These are phyloP conservation scores for Paracanthobrama guichenoti DNA, from an alignment of 2,113 vertebrate species.

Conservation along the genomic window DNA sequence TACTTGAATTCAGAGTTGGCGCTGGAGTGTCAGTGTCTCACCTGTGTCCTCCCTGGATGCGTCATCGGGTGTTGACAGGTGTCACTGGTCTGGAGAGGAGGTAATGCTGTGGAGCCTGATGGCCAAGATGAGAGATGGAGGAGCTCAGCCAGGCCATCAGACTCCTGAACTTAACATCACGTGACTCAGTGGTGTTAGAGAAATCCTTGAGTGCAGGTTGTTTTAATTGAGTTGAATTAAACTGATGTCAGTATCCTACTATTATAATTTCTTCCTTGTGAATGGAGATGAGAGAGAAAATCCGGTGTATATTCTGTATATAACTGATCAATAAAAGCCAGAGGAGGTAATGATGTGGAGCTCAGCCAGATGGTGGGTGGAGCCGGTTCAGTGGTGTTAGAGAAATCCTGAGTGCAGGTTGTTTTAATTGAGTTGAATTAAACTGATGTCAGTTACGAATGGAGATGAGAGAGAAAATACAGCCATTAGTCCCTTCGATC, in stretches of 20 bases:
- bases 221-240: no score
- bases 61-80: conserved; percentile 12
- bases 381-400: conserved; percentile 16
- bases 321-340: no score
- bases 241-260: no score
- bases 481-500: conserved; percentile 77
- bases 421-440: conserved; percentile 80
- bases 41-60: background rate
- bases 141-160: conserved; percentile 5
- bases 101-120: conserved; percentile 30
- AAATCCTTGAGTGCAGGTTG: no score
- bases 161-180: no score
- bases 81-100: background rate
- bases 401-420: conserved; percentile 66
- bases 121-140: no score
- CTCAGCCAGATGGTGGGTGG: conserved; percentile 6
- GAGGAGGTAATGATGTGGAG: conserved; percentile 23
- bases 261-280: no score
- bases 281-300: no score
- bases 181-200: no score
- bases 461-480: conserved; percentile 75
- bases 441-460: conserved; percentile 76
- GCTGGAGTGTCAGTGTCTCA: background rate
- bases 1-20: background rate
- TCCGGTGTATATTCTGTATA: no score